Percentiles rank a stretch among this genome's conserved stretches.
phyloP scores from a whole-genome alignment of 2,113 vertebrate species.

The Ibidorhyncha struthersii region DNA sequence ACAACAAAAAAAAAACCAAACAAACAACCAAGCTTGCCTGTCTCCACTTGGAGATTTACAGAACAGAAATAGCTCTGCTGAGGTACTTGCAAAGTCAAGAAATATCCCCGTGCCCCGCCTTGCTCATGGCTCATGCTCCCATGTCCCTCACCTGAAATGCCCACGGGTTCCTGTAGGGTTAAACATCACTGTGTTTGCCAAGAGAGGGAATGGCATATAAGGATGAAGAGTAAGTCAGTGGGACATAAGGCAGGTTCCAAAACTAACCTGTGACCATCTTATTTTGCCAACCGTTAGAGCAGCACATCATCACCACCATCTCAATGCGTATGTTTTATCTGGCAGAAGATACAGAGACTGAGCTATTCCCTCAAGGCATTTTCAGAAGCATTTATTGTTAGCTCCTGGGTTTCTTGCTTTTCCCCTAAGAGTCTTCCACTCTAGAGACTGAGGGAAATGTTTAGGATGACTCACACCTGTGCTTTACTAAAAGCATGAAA shows the following conservation, averaged over 20 bases:
- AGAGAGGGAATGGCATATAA: background rate
- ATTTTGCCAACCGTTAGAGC: background rate
- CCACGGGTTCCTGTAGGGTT: background rate
- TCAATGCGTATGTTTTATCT: background rate
- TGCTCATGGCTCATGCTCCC: rapidly evolving
- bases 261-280: background rate
- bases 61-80: background rate
- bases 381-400: background rate
- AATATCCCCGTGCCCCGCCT: no score
- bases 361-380: background rate
- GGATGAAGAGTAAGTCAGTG: background rate
- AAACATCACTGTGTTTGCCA: background rate
- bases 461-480: background rate
- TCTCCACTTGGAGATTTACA: background rate
- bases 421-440: background rate
- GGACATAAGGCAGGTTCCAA: background rate
- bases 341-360: background rate
- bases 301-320: background rate
- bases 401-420: background rate
- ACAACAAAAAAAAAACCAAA: no score
- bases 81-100: background rate
- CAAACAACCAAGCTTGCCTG: background rate
- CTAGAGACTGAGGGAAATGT: background rate
- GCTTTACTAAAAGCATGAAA: background rate
- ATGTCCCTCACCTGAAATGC: rapidly evolving